Evolutionary conservation across 2,888 invertebrate species (phyloP), one percentile per base, ranked within the genome.

Genomic region (Eilema sororculum): DNA sequence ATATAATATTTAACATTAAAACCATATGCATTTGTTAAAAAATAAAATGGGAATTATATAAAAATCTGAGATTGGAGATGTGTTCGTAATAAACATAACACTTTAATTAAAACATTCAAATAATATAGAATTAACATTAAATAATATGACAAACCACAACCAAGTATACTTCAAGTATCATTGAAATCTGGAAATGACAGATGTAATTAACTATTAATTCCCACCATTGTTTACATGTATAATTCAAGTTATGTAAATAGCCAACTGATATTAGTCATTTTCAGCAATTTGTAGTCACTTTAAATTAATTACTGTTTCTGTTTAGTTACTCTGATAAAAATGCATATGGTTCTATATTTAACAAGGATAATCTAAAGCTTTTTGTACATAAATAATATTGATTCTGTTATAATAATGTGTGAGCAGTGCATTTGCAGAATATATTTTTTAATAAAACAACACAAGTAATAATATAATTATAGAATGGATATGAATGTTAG

Each of bases 401-500:
- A n/a, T n/a, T n/a, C n/a, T n/a, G n/a, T n/a, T n/a, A n/a, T n/a
- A n/a, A n/a, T n/a, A n/a, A n/a, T n/a, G n/a, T 28, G 28, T 28
- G 52, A 52, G 52, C n/a, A 52, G 8, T 52, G 20, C 9, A 52
- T n/a, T 52, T 52, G n/a, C 52, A 52, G 52, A 52, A 52, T 20
- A 46, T 20, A 46, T 0, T 13, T 46, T 20, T 46, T 46, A 20
- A 16, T 46, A 46, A 46, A 0, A n/a, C 8, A 52, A 28, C 24
- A 60, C 28, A 28, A 64, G 24, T 20, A 25, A 41, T 41, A n/a
- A 64, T 52, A 64, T 52, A 28, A 28, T 46, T 52, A 22, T 16
- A 64, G 52, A 28, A 16, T 64, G 24, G 37, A 22, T 37, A 24
- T 41, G 25, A 63, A 63, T 63, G 63, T 63, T 64, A 52, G 28